A percentile compares a stretch with the other conserved stretches of the same genome.
These are phyloP conservation scores for Megaustenia siamemsis DNA, from an alignment of 2,888 invertebrate genomes.

Conservation along the genomic window DNA sequence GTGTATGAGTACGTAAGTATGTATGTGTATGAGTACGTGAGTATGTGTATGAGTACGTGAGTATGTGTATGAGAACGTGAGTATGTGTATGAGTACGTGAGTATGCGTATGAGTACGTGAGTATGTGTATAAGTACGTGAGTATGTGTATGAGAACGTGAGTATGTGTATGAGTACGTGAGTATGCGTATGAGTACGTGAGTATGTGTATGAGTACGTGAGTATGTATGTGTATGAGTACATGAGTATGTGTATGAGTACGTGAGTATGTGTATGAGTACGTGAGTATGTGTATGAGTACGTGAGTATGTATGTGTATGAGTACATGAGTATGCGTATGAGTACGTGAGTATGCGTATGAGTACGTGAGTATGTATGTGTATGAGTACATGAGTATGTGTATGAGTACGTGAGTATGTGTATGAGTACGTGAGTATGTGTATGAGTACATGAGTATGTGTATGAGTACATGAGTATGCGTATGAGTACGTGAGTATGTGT, in stretches of 20 bases:
- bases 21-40: background rate
- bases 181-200: background rate
- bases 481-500: background rate
- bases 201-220: background rate
- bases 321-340: background rate
- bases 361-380: too few relatives aligned
- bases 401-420: slow-evolving; percentile 9
- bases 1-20: background rate
- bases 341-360: too few relatives aligned
- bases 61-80: background rate
- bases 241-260: background rate
- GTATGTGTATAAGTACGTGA: slow-evolving; percentile 3
- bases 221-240: background rate
- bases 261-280: background rate
- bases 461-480: background rate
- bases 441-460: slow-evolving; percentile 1
- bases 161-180: background rate
- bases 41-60: background rate
- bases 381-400: background rate
- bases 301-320: too few relatives aligned
- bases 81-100: too few relatives aligned
- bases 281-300: too few relatives aligned
- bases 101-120: background rate
- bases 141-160: background rate
- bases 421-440: background rate